phyloP scores from a whole-genome alignment of 2,113 vertebrate genomes.

The Labeo catla region DNA sequence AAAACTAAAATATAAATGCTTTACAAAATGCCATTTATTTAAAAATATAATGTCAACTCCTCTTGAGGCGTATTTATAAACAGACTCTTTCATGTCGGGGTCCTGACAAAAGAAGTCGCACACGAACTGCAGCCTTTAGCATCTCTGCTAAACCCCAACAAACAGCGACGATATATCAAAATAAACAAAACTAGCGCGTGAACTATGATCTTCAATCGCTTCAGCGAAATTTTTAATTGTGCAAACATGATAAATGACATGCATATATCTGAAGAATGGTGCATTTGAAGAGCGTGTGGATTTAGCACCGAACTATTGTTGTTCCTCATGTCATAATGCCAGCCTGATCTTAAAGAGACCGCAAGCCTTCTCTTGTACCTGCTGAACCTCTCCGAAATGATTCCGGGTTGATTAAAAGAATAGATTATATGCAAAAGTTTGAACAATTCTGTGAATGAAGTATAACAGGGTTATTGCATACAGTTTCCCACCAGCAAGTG shows the following conservation, averaged over 20 bases:
- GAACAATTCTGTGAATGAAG: neutral
- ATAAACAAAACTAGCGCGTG: neutral
- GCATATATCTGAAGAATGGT: neutral
- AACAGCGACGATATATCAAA: conserved; percentile 22
- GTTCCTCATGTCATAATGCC: conserved; percentile 40
- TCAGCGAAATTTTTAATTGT: neutral
- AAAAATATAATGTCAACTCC: neutral
- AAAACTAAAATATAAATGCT: neutral
- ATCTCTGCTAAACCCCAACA: conserved; percentile 37
- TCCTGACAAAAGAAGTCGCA: conserved; percentile 53
- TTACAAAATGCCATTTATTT: neutral
- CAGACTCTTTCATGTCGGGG: conserved; percentile 28
- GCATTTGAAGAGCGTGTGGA: neutral
- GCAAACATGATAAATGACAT: neutral
- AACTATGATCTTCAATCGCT: neutral
- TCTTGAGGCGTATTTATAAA: neutral
- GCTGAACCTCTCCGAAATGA: neutral
- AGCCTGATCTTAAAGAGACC: conserved; percentile 45
- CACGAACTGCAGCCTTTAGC: conserved; percentile 1
- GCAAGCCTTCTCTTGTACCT: neutral
- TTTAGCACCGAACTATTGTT: conserved; percentile 28
- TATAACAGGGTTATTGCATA: neutral
- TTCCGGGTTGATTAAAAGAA: neutral
- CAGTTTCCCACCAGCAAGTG: conserved; percentile 5
- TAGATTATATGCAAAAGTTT: neutral